Conservation (phyloP, 1,140 invertebrate species). For the Calliopsis andreniformis region DNA sequence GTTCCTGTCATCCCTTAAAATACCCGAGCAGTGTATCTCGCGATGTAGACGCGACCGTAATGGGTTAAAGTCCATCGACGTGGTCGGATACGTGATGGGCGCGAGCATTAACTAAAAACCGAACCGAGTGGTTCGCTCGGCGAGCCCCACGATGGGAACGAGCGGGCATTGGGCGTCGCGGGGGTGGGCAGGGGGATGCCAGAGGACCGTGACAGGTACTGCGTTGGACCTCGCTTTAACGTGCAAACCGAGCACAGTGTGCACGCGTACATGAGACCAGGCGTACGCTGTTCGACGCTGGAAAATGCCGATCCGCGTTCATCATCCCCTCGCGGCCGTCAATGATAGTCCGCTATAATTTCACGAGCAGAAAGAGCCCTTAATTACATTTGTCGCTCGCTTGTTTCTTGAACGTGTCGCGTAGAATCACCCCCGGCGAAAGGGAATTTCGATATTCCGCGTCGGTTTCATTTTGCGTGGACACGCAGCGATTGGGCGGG, state of each 20-base stretch:
- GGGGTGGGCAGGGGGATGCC: conserved; percentile 16
- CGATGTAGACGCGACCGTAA: conserved; percentile 31
- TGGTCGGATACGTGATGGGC: conserved; percentile 47
- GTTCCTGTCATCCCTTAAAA: conserved; percentile 16
- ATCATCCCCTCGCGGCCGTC: conserved; percentile 43
- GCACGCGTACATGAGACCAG: conserved; percentile 40
- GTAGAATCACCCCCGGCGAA: background rate
- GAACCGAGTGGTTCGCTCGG: conserved; percentile 51
- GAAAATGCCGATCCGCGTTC: conserved; percentile 52
- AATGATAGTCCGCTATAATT: conserved; percentile 48
- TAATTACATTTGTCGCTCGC: conserved; percentile 30
- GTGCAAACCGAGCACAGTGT: conserved; percentile 50
- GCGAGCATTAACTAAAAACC: conserved; percentile 57
- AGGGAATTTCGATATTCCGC: background rate
- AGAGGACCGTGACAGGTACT: conserved; percentile 49
- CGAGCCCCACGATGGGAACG: conserved; percentile 38
- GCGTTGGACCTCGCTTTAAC: conserved; percentile 54
- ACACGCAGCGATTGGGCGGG: background rate
- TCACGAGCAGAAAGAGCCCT: background rate
- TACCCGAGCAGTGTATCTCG: conserved; percentile 25
- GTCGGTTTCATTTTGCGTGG: background rate
- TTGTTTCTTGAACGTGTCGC: background rate
- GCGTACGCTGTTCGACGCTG: conserved; percentile 28
- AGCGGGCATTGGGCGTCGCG: background rate
- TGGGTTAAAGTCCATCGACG: conserved; percentile 48